These are phyloP conservation scores for Trimorus sp. DNA, from an alignment of 2,888 invertebrate genomes.

Conservation along the genomic window DNA sequence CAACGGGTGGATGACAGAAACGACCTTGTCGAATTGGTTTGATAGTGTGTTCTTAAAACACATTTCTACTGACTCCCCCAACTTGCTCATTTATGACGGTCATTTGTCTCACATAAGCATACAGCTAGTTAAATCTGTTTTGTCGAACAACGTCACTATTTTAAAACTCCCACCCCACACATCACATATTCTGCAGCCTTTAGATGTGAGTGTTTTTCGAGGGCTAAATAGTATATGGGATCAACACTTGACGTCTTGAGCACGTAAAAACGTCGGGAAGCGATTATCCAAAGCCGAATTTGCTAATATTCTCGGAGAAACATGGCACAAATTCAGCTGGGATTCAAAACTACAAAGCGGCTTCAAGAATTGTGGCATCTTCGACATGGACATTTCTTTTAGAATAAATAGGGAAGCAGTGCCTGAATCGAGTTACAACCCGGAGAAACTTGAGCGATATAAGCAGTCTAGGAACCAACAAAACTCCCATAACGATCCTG, in stretches of 20 bases:
- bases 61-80: constrained; percentile 11
- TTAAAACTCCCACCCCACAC: constrained; percentile 50
- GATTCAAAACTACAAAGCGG: constrained; percentile 29
- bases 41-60: constrained; percentile 20
- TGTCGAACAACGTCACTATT: constrained; percentile 26
- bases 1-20: constrained; percentile 40
- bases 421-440: constrained; percentile 17
- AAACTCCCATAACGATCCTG: neutral
- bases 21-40: constrained; percentile 5
- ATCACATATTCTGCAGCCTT: constrained; percentile 43
- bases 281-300: constrained; percentile 31
- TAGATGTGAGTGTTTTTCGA: constrained; percentile 47
- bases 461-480: neutral
- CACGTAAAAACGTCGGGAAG: constrained; percentile 37
- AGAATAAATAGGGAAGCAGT: constrained; percentile 25
- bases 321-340: constrained; percentile 38
- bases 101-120: constrained; percentile 38
- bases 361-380: constrained; percentile 36
- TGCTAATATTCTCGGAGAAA: constrained; percentile 21
- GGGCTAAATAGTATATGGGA: constrained; percentile 38
- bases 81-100: constrained; percentile 42
- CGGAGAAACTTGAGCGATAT: constrained; percentile 16
- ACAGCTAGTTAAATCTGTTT: constrained; percentile 10
- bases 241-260: constrained; percentile 26
- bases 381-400: constrained; percentile 9